phyloP scores from a whole-genome alignment of 1,140 invertebrate genomes.

The Drosophila littoralis region DNA sequence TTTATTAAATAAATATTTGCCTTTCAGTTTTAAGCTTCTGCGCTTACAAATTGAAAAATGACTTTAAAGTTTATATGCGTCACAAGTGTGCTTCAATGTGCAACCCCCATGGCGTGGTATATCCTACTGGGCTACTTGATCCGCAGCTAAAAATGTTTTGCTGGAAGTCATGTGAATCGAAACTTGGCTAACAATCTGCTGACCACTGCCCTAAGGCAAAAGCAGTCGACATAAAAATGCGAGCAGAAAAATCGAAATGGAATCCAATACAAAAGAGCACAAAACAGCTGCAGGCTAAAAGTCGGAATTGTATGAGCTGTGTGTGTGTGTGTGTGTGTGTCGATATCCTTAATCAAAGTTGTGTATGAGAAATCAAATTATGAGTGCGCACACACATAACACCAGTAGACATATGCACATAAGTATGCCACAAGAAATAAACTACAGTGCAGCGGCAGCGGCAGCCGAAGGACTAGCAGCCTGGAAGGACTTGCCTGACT shows the following conservation, averaged over 20 bases:
- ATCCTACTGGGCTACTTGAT: conserved; percentile 4
- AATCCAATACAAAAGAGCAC: conserved; percentile 57
- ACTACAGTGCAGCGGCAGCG: conserved; percentile 20
- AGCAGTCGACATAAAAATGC: conserved; percentile 24
- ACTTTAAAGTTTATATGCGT: background rate
- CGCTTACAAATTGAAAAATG: background rate
- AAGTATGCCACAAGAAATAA: conserved; percentile 25
- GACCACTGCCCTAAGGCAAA: conserved; percentile 52
- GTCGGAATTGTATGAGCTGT: conserved; percentile 10
- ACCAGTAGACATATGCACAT: conserved; percentile 45
- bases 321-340: conserved; percentile 12
- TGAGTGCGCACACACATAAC: conserved; percentile 30
- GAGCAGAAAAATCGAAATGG: conserved; percentile 35
- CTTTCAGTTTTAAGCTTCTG: background rate
- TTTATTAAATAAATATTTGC: background rate
- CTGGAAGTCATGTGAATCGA: conserved; percentile 18
- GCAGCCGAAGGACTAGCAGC: background rate
- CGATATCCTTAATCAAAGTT: conserved; percentile 41
- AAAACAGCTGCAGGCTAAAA: conserved; percentile 58
- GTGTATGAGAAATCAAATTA: conserved; percentile 62
- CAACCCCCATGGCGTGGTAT: too few relatives aligned
- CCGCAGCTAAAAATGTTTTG: conserved; percentile 24
- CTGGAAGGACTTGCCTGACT: conserved; percentile 3
- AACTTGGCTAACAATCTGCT: conserved; percentile 54
- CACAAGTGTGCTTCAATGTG: too few relatives aligned